These are phyloP conservation scores for Geothlypis trichas DNA, from an alignment of 2,113 vertebrate species.

Conservation along the genomic window DNA sequence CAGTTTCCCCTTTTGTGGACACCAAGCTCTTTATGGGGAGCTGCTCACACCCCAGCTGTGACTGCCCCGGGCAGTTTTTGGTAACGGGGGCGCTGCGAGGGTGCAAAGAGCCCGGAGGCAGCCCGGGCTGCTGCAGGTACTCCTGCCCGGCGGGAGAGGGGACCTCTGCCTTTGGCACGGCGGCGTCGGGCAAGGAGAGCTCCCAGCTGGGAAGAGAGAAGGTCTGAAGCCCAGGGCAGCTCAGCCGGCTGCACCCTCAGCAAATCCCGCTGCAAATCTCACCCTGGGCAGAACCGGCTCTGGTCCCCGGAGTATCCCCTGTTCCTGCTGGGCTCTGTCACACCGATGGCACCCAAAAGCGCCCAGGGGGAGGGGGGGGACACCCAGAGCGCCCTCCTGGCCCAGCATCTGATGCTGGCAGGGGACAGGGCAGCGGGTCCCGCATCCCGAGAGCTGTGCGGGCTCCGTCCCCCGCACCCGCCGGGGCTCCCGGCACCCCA, in stretches of 20 bases:
- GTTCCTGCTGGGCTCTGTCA: background rate
- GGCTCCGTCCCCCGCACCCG: background rate
- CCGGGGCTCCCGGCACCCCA: background rate
- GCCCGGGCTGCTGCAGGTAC: background rate
- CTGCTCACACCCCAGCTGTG: background rate
- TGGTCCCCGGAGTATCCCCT: background rate
- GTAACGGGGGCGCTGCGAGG: fast-evolving
- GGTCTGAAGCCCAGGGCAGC: background rate
- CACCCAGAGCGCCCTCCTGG: background rate
- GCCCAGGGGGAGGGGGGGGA: background rate
- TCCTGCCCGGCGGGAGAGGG: background rate
- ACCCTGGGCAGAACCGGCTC: background rate
- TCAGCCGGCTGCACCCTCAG: background rate
- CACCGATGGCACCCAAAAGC: background rate
- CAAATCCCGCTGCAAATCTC: background rate
- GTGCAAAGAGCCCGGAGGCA: background rate
- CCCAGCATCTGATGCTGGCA: background rate
- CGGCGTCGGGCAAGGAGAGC: background rate
- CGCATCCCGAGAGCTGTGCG: background rate
- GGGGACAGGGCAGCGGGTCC: background rate
- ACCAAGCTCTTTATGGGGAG: background rate
- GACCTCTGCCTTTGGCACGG: background rate
- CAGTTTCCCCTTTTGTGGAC: background rate
- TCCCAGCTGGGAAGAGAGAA: background rate
- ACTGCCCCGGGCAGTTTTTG: fast-evolving